Conservation (phyloP, 1,140 invertebrate species). For the Bombyx mandarina region DNA sequence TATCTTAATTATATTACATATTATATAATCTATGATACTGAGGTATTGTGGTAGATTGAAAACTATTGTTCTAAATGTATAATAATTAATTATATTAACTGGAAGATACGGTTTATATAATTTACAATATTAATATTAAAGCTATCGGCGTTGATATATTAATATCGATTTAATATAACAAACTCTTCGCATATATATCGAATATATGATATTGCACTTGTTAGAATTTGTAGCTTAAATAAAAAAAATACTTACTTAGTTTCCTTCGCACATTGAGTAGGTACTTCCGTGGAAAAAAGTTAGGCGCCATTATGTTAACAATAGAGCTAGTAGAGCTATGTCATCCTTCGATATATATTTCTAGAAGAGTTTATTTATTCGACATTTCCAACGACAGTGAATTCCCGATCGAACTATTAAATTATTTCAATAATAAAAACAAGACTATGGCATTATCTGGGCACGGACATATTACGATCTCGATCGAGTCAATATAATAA, state of each 20-base stretch:
- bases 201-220: no score
- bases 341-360: no score
- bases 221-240: no score
- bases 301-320: no score
- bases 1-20: constrained; percentile 34
- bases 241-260: no score
- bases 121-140: constrained; percentile 53
- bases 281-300: no score
- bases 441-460: constrained; percentile 53
- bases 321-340: no score
- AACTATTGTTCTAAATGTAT: constrained; percentile 61
- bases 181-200: constrained; percentile 3
- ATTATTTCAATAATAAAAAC: constrained; percentile 52
- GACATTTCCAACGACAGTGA: not conserved
- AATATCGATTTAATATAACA: constrained; percentile 32
- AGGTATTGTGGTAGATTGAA: constrained; percentile 62
- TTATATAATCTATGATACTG: constrained; percentile 46
- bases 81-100: constrained; percentile 56
- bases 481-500: constrained; percentile 8
- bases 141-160: constrained; percentile 62
- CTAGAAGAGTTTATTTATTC: no score
- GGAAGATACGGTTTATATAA: constrained; percentile 50
- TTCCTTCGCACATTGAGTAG: no score
- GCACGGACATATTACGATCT: constrained; percentile 25
- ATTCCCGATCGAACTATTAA: constrained; percentile 48